Conservation (phyloP, 2,113 vertebrate genomes). For the Calyptommatus sinebrachiatus region DNA sequence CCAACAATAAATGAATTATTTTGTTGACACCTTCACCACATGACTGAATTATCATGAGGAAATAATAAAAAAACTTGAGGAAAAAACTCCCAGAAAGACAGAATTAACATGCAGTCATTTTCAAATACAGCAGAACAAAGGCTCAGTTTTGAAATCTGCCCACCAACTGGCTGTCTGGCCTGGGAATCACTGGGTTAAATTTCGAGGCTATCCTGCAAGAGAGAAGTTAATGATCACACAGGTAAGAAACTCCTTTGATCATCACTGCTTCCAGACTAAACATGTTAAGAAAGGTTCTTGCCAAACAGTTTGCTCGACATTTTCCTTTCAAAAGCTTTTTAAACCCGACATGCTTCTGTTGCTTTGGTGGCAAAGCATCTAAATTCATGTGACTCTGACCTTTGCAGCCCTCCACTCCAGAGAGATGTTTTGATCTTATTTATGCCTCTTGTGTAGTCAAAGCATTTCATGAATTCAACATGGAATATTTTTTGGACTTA, state of each 20-base stretch:
- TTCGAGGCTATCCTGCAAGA: not conserved
- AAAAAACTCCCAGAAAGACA: not conserved
- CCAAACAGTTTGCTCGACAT: not conserved
- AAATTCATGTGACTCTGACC: not conserved
- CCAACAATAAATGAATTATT: too few relatives aligned
- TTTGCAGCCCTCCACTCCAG: slow-evolving; percentile 4
- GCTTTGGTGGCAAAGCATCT: not conserved
- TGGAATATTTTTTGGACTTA: not conserved
- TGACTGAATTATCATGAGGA: not conserved
- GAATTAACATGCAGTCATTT: not conserved
- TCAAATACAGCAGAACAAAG: not conserved
- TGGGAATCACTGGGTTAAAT: not conserved
- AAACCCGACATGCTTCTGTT: not conserved
- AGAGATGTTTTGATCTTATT: not conserved
- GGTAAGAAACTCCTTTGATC: not conserved
- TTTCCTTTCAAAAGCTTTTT: not conserved
- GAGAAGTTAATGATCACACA: not conserved
- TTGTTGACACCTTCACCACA: not conserved
- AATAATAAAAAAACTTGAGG: not conserved
- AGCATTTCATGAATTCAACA: not conserved
- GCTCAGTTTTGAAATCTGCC: not conserved
- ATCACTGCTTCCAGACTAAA: not conserved
- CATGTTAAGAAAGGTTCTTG: not conserved
- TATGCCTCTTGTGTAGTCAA: not conserved
- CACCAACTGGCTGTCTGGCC: not conserved